A percentile compares a stretch with the other conserved stretches of the same genome.
phyloP scores from a whole-genome alignment of 2,888 invertebrate species.

The Tryphoninae sp. region DNA sequence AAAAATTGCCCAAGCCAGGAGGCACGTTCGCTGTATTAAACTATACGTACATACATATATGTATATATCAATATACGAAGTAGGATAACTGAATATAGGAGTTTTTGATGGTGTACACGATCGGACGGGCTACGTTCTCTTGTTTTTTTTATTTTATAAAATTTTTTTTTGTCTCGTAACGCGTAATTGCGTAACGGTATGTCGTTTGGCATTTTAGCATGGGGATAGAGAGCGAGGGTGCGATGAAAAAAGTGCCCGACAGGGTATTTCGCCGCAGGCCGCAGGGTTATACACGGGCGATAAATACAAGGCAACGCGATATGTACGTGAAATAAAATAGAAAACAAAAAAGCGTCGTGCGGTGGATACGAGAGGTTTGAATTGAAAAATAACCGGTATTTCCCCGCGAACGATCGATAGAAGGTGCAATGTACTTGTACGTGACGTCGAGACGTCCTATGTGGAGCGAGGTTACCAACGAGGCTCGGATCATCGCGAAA shows the following conservation, averaged over 20 bases:
- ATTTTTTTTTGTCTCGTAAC: conserved; percentile 33
- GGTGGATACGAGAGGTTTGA: conserved; percentile 12
- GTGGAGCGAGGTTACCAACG: no score
- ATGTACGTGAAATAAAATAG: conserved; percentile 38
- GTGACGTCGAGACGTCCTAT: no score
- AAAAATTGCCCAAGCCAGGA: conserved; percentile 43
- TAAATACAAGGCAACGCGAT: conserved; percentile 20
- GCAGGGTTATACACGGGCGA: conserved; percentile 17
- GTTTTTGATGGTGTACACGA: conserved; percentile 32
- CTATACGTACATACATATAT: neutral
- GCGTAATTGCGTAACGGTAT: conserved; percentile 51
- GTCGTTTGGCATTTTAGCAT: conserved; percentile 44
- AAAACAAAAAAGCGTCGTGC: neutral
- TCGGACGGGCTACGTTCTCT: neutral
- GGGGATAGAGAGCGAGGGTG: neutral
- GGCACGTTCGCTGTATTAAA: conserved; percentile 32
- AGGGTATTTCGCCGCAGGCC: conserved; percentile 52
- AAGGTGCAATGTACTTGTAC: neutral
- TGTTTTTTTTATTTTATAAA: conserved; percentile 1
- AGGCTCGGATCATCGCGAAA: no score
- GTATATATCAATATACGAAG: conserved; percentile 7
- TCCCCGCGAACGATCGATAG: neutral
- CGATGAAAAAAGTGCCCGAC: conserved; percentile 27
- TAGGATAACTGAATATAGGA: conserved; percentile 32
- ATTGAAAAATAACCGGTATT: conserved; percentile 54